These are phyloP conservation scores for Anguilla obscura DNA, from an alignment of 2,797 vertebrate species.

Conservation along the genomic window DNA sequence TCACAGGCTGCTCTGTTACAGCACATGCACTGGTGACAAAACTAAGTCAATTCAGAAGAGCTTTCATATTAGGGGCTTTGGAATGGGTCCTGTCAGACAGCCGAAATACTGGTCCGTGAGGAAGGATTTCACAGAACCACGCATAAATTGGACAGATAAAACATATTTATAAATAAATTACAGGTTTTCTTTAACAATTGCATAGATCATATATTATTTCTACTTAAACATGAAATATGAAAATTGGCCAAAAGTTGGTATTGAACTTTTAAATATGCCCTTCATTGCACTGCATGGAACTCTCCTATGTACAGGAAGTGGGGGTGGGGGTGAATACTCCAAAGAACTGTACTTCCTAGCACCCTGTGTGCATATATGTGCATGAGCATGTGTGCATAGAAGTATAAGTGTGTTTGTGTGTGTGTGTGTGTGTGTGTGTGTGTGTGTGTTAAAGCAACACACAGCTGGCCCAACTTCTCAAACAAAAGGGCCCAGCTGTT, in stretches of 20 bases:
- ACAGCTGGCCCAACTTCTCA: constrained; percentile 3
- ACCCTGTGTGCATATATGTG: background rate
- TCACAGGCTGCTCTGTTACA: constrained; percentile 16
- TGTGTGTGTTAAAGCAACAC: background rate
- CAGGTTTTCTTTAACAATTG: background rate
- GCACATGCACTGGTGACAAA: constrained; percentile 35
- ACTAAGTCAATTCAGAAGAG: constrained; percentile 33
- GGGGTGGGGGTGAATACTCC: background rate
- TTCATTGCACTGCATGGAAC: background rate
- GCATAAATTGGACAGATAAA: background rate
- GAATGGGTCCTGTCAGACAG: constrained; percentile 12
- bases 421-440: constrained; percentile 1
- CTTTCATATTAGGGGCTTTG: background rate
- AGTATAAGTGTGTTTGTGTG: background rate
- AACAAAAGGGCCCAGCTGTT: background rate
- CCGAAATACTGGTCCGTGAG: background rate
- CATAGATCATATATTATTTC: background rate
- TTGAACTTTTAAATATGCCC: background rate
- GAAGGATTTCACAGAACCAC: background rate
- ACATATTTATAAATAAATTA: background rate
- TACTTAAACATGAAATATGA: background rate
- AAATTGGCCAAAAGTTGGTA: background rate
- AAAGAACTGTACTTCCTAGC: background rate
- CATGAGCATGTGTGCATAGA: background rate
- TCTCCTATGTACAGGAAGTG: background rate